Base-by-base conservation (phyloP, 2,797 vertebrate species). In the Pipistrellus pipistrellus region DNA sequence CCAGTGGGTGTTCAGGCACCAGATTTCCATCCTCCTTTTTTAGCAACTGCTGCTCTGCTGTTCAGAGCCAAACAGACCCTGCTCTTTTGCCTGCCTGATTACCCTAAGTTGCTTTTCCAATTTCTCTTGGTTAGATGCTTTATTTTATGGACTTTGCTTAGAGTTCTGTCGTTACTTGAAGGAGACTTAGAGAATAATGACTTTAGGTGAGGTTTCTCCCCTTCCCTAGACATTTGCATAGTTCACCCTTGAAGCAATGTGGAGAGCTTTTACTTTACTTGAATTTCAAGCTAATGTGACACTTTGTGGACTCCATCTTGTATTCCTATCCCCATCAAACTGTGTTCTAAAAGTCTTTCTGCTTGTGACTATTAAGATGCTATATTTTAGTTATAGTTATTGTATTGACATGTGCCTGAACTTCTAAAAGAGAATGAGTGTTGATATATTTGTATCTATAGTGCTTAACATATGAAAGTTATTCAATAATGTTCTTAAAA, bases 341-440 rank as follows among this genome's bases (percentile, higher is more conserved):
- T 13, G 30, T 77, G 44, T 62, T 76, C 68, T 85, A 13, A 77
- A 35, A 64, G 18, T 41, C 4, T 75, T 68, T 38, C 46, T 57
- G 64, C 21, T 77, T 83, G 23, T 88, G 80, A 91, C 71, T 57
- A 20, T 85, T 66, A 41, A 46, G 88, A 78, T 85, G 48, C 20
- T 66, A 4, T 53, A n/a, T 59, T 44, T 23, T 3, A 10, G 23
- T 46, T 69, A 20, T 10, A 20, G 64, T 66, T 66, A 10, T 10
- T 18, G 15, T 82, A 78, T 92, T 44, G 69, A 75, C 68, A 15
- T 30, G 8, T 64, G 10, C 68, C 81, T 82, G 64, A 88, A 64
- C 3, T 51, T 46, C 59, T 64, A 21, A 46, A 38, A 30, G 62
- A 66, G 68, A 80, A 17, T 25, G 8, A 38, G 27, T 80, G 4